A percentile compares a stretch with the other conserved stretches of the same genome.
phyloP scores from a whole-genome alignment of 2,888 invertebrate species.

The Macaria notata region DNA sequence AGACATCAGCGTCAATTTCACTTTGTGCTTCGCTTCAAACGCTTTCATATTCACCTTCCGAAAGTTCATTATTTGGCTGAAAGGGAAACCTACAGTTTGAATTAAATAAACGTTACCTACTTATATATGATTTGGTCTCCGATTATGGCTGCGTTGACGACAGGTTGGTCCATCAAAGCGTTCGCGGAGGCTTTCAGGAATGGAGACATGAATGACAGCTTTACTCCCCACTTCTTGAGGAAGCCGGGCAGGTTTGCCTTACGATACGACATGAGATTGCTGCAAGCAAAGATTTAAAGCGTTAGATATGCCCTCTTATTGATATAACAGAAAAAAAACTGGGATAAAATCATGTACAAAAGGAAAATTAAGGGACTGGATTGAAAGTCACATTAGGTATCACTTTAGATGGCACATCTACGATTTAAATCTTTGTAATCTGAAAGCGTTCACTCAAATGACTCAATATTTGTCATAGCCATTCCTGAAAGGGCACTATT shows the following conservation, averaged over 20 bases:
- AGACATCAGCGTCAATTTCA: constrained; percentile 99
- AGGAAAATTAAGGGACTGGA: too few species aligned
- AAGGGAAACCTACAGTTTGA: constrained; percentile 7
- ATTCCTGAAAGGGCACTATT: too few species aligned
- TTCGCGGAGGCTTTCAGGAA: constrained; percentile 97
- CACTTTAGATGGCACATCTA: constrained; percentile 5
- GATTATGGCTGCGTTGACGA: constrained; percentile 97
- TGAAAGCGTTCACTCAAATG: too few species aligned
- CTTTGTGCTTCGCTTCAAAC: constrained; percentile 95
- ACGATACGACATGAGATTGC: constrained; percentile 95
- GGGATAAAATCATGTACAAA: neutral
- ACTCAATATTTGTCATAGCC: too few species aligned
- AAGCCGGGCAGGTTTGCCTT: constrained; percentile 95
- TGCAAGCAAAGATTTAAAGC: constrained; percentile 35
- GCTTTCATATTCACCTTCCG: constrained; percentile 93
- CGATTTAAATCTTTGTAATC: constrained; percentile 8
- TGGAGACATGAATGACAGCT: constrained; percentile 99
- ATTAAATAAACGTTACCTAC: constrained; percentile 8
- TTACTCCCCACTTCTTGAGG: constrained; percentile 95
- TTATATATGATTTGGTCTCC: constrained; percentile 64
- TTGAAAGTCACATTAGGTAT: too few species aligned
- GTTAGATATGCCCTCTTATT: constrained; percentile 8
- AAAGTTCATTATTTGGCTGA: constrained; percentile 93
- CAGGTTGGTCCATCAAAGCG: constrained; percentile 97
- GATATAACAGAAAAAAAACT: neutral